Conservation (phyloP, 2,797 vertebrate genomes). For the Nyctalus aviator region DNA sequence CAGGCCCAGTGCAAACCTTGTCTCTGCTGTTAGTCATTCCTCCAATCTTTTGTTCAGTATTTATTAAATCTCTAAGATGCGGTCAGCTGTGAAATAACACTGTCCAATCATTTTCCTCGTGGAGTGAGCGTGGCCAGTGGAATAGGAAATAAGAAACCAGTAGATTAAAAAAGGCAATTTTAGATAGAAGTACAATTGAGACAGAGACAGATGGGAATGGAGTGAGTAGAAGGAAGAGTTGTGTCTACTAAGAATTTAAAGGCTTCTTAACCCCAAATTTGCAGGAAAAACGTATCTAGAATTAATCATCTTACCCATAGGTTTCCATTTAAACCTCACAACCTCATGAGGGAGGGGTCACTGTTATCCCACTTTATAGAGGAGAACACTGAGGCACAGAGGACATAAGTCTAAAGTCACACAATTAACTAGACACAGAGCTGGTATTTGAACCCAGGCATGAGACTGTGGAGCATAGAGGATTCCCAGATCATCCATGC, state of each 20-base stretch:
- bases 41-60: neutral
- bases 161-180: neutral
- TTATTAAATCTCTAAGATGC: neutral
- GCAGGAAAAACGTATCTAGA: neutral
- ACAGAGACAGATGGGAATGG: neutral
- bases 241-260: neutral
- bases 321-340: neutral
- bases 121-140: neutral
- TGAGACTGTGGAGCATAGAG: neutral
- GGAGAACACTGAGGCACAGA: slow-evolving; percentile 1
- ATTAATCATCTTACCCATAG: neutral
- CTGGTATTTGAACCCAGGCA: neutral
- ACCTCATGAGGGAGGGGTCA: neutral
- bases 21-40: neutral
- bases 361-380: neutral
- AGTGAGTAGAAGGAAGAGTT: fast-evolving
- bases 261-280: neutral
- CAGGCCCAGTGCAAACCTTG: neutral
- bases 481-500: fast-evolving
- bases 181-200: neutral
- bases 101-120: neutral
- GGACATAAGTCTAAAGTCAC: neutral
- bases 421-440: neutral
- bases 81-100: neutral
- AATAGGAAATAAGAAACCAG: neutral